phyloP scores from a whole-genome alignment of 1,140 invertebrate species.

The Formica selysi region DNA sequence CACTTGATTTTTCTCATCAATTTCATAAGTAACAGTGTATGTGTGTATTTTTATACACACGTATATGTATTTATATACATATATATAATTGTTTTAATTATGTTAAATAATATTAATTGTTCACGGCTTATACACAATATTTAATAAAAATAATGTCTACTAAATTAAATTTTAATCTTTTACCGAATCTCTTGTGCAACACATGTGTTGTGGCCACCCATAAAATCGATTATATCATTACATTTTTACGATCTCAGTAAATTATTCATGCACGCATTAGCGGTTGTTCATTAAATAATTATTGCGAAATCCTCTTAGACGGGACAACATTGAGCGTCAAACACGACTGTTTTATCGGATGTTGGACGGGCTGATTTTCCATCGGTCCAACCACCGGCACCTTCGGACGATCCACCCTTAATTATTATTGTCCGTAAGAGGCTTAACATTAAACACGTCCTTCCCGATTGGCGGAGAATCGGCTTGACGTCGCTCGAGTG shows the following conservation, averaged over 20 bases:
- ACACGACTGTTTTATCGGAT: slow-evolving; percentile 53
- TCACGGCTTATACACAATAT: neutral
- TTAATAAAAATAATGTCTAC: neutral
- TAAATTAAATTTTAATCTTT: neutral
- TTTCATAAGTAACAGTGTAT: no score
- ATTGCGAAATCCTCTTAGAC: slow-evolving; percentile 71
- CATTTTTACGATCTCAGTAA: slow-evolving; percentile 30
- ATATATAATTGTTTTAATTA: neutral
- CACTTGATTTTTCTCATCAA: no score
- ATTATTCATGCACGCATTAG: slow-evolving; percentile 55
- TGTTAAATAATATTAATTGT: slow-evolving; percentile 1
- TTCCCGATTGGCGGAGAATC: slow-evolving; percentile 63
- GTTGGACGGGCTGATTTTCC: slow-evolving; percentile 48
- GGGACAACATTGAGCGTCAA: slow-evolving; percentile 25
- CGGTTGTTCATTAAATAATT: slow-evolving; percentile 67
- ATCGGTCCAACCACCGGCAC: neutral
- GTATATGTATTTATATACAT: no score
- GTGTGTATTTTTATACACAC: no score
- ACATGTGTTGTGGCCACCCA: neutral
- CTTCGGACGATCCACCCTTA: slow-evolving; percentile 56
- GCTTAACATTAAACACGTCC: slow-evolving; percentile 75
- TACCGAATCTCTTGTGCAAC: no score
- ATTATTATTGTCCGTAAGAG: slow-evolving; percentile 75
- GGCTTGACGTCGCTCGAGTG: slow-evolving; percentile 68
- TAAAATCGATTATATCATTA: slow-evolving; percentile 41